phyloP scores from a whole-genome alignment of 2,888 invertebrate species.

The Scelioninae gen. 2 region DNA sequence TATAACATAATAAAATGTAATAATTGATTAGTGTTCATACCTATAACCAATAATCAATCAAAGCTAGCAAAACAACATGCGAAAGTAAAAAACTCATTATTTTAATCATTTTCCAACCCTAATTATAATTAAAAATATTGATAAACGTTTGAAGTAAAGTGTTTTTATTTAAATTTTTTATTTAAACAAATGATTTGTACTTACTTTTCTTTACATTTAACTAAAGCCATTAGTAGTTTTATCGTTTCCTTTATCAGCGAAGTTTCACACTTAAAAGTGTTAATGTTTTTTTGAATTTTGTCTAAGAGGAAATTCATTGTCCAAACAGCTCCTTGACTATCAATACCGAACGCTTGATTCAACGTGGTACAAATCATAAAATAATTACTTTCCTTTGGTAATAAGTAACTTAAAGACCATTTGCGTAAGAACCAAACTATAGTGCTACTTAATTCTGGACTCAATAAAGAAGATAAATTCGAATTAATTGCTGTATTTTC shows the following conservation, averaged over 20 bases:
- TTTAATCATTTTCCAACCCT: too few species aligned
- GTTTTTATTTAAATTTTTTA: too few species aligned
- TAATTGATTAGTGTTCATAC: too few species aligned
- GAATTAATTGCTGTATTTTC: slow-evolving; percentile 85
- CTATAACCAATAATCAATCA: too few species aligned
- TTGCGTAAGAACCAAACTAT: slow-evolving; percentile 87
- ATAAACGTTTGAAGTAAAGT: too few species aligned
- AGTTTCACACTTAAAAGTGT: slow-evolving; percentile 80
- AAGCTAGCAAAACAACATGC: too few species aligned
- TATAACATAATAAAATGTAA: too few species aligned
- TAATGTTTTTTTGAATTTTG: slow-evolving; percentile 81
- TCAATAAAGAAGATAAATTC: slow-evolving; percentile 81
- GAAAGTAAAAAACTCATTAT: too few species aligned
- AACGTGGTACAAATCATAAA: slow-evolving; percentile 79
- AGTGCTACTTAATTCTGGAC: slow-evolving; percentile 87
- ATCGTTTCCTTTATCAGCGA: slow-evolving; percentile 80
- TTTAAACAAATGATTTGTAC: too few species aligned
- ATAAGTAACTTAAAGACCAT: slow-evolving; percentile 85
- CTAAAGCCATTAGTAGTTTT: slow-evolving; percentile 78
- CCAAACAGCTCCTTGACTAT: slow-evolving; percentile 81
- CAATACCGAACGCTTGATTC: slow-evolving; percentile 80
- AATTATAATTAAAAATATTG: too few species aligned
- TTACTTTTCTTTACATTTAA: slow-evolving; percentile 77
- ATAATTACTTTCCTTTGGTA: slow-evolving; percentile 75
- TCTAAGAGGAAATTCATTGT: slow-evolving; percentile 80